A percentile compares a stretch with the other conserved stretches of the same genome.
Evolutionary conservation across 2,797 vertebrate species (phyloP).

Genomic region (Yasuhikotakia modesta): DNA sequence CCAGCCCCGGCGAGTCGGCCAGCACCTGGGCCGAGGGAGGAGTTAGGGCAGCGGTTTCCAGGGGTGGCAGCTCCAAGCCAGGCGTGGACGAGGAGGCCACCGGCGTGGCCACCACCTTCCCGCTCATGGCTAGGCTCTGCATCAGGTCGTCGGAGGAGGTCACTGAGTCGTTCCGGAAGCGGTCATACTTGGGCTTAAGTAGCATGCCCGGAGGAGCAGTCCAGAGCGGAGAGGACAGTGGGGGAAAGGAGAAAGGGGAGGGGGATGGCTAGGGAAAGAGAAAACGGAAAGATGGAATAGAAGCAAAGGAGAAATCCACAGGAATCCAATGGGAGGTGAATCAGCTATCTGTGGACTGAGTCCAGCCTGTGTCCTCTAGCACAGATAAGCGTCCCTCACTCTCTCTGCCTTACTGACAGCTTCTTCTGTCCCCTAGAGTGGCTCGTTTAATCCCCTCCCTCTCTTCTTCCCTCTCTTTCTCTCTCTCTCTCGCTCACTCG

Average conservation of each 20-base stretch:
- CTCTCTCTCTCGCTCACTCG: constrained; percentile 61
- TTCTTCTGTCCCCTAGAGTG: constrained; percentile 51
- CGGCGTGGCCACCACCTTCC: constrained; percentile 81
- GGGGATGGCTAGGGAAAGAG: constrained; percentile 34
- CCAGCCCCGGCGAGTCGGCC: constrained; percentile 79
- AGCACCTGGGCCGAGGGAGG: constrained; percentile 67
- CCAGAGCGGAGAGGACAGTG: constrained; percentile 69
- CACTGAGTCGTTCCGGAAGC: constrained; percentile 88
- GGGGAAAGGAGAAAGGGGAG: constrained; percentile 54
- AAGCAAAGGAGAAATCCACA: constrained; percentile 42
- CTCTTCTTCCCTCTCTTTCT: constrained; percentile 62
- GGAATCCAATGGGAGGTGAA: constrained; percentile 65
- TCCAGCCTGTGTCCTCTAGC: constrained; percentile 68
- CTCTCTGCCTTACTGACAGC: constrained; percentile 53
- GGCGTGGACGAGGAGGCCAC: constrained; percentile 73
- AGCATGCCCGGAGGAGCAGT: constrained; percentile 85
- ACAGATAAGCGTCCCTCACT: constrained; percentile 58
- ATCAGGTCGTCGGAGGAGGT: constrained; percentile 86
- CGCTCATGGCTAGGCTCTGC: constrained; percentile 85
- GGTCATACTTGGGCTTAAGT: constrained; percentile 90
- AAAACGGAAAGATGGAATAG: constrained; percentile 39
- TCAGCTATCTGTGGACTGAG: constrained; percentile 64
- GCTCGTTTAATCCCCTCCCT: constrained; percentile 60
- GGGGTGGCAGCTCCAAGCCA: constrained; percentile 75
- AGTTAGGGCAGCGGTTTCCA: constrained; percentile 69